Conservation (phyloP, 2,797 vertebrate species). For the Anabas testudineus region DNA sequence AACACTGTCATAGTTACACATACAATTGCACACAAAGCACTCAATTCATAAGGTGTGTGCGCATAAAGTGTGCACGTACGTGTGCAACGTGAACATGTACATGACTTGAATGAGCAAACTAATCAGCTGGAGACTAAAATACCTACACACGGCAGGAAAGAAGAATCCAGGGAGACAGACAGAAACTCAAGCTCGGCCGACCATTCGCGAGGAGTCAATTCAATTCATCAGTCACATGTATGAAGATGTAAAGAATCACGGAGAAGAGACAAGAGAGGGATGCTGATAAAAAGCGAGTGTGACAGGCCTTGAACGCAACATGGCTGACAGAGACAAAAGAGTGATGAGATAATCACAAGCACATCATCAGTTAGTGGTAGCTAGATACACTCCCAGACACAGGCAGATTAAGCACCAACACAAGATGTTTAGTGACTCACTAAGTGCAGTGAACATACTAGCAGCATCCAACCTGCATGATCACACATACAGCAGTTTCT, state of each 20-base stretch:
- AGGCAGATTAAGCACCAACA: not conserved
- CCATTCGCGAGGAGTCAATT: conserved; percentile 1
- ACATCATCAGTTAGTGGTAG: conserved; percentile 25
- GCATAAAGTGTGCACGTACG: conserved; percentile 4
- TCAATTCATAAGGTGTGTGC: conserved; percentile 43
- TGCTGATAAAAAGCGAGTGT: not conserved
- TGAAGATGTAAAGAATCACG: conserved; percentile 4
- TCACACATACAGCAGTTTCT: not conserved
- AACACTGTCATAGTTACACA: conserved; percentile 17
- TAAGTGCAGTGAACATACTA: conserved; percentile 4
- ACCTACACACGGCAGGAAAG: not conserved
- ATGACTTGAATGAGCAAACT: conserved; percentile 52
- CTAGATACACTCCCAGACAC: not conserved
- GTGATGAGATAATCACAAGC: conserved; percentile 36
- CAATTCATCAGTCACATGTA: conserved; percentile 13
- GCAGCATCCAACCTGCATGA: not conserved
- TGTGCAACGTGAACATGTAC: conserved; percentile 24
- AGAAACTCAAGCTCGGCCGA: conserved; percentile 3
- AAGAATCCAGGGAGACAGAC: conserved; percentile 1
- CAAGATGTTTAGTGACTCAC: not conserved
- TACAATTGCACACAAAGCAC: conserved; percentile 23
- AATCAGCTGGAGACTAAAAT: conserved; percentile 23
- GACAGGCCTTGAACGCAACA: conserved; percentile 30
- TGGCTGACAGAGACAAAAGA: conserved; percentile 34
- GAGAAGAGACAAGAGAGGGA: not conserved